Evolutionary conservation across 2,888 invertebrate genomes (phyloP).

Genomic region (Eucriotettix oculatus): DNA sequence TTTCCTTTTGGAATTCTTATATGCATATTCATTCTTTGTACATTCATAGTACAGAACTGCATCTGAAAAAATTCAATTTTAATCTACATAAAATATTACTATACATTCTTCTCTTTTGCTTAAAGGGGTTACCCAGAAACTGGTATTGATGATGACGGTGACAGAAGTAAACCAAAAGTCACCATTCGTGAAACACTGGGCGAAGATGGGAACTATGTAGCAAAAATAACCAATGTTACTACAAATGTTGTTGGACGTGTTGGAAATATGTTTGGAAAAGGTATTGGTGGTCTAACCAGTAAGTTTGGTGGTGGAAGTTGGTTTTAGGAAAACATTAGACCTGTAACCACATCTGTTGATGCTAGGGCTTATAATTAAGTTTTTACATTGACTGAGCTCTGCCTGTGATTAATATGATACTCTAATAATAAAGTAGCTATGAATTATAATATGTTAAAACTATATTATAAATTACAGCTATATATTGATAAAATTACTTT

Average conservation of each 20-base stretch:
- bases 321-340: constrained; percentile 41
- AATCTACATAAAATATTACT: too few species aligned
- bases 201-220: constrained; percentile 53
- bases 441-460: too few species aligned
- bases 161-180: constrained; percentile 37
- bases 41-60: too few species aligned
- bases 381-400: constrained; percentile 14
- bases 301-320: constrained; percentile 77
- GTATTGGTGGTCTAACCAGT: constrained; percentile 76
- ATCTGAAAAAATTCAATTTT: too few species aligned
- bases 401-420: constrained; percentile 14
- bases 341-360: constrained; percentile 3
- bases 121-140: constrained; percentile 20
- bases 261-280: constrained; percentile 78
- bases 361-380: constrained; percentile 13
- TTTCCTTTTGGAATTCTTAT: too few species aligned
- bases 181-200: constrained; percentile 44
- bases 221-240: constrained; percentile 62
- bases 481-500: background rate
- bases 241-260: constrained; percentile 76
- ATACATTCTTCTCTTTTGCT: background rate
- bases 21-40: too few species aligned
- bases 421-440: background rate
- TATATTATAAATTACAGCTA: background rate
- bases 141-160: constrained; percentile 36